phyloP scores from a whole-genome alignment of 2,888 invertebrate genomes.

The Psylliodes chrysocephalus region DNA sequence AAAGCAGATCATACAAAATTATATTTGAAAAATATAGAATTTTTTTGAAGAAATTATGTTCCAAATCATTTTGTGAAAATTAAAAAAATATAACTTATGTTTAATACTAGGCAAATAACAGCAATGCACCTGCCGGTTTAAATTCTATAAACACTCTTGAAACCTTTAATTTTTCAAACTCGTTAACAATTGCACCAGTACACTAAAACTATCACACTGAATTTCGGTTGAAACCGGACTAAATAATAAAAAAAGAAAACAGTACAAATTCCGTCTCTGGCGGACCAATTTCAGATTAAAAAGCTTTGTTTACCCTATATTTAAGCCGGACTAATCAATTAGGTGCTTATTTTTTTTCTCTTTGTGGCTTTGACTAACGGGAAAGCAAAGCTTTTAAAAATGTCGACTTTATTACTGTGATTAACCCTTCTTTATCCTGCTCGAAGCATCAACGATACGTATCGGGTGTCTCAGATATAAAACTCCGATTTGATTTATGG shows the following conservation, averaged over 20 bases:
- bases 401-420: slow-evolving; percentile 33
- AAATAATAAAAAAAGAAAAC: slow-evolving; percentile 1
- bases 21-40: no score
- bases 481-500: not conserved
- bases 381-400: slow-evolving; percentile 25
- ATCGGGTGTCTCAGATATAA: not conserved
- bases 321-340: slow-evolving; percentile 26
- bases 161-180: no score
- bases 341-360: slow-evolving; percentile 13
- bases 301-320: slow-evolving; percentile 21
- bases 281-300: slow-evolving; percentile 15
- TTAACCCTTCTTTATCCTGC: slow-evolving; percentile 31
- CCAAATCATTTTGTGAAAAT: no score
- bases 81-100: no score
- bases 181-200: no score
- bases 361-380: not conserved
- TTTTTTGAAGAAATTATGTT: no score
- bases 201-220: no score
- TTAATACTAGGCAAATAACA: no score
- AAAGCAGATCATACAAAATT: no score
- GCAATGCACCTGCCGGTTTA: no score
- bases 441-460: slow-evolving; percentile 6
- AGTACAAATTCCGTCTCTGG: not conserved
- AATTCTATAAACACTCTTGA: no score
- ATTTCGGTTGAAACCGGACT: no score